phyloP scores from a whole-genome alignment of 2,888 invertebrate genomes.

The Drosophila nigritarsus region DNA sequence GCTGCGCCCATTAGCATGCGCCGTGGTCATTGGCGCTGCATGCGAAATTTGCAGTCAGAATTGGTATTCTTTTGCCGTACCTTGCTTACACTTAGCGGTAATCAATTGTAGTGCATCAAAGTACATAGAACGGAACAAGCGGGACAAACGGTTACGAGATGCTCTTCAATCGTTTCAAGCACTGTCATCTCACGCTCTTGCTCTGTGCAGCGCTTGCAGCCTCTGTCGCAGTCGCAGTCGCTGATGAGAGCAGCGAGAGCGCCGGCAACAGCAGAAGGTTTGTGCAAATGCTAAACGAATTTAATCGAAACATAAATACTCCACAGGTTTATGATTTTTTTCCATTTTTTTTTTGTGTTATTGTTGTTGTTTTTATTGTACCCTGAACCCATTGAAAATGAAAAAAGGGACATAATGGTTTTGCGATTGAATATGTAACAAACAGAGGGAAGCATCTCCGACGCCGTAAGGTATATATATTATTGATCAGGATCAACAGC shows the following conservation, averaged over 20 bases:
- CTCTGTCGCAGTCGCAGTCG: conserved; percentile 22
- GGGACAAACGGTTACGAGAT: conserved; percentile 9
- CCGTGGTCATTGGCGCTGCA: conserved; percentile 26
- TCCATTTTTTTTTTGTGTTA: not conserved
- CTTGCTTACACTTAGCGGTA: conserved; percentile 1
- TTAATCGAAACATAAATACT: not conserved
- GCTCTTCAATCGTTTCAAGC: conserved; percentile 21
- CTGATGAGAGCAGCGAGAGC: conserved; percentile 35
- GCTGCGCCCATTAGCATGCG: conserved; percentile 71
- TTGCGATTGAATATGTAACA: no score
- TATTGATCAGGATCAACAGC: no score
- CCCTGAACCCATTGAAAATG: no score
- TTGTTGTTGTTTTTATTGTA: not conserved
- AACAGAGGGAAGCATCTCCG: no score
- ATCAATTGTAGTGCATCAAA: not conserved
- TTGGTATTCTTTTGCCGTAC: not conserved
- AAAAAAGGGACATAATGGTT: no score
- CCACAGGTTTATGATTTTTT: not conserved
- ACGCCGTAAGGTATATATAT: no score
- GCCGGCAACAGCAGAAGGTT: conserved; percentile 30
- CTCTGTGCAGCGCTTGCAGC: conserved; percentile 35
- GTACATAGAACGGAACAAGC: not conserved
- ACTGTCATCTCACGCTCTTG: conserved; percentile 27
- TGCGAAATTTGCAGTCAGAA: conserved; percentile 4
- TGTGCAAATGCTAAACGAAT: conserved; percentile 5